These are phyloP conservation scores for Macrobrachium rosenbergii DNA, from an alignment of 1,140 invertebrate genomes.

Conservation along the genomic window DNA sequence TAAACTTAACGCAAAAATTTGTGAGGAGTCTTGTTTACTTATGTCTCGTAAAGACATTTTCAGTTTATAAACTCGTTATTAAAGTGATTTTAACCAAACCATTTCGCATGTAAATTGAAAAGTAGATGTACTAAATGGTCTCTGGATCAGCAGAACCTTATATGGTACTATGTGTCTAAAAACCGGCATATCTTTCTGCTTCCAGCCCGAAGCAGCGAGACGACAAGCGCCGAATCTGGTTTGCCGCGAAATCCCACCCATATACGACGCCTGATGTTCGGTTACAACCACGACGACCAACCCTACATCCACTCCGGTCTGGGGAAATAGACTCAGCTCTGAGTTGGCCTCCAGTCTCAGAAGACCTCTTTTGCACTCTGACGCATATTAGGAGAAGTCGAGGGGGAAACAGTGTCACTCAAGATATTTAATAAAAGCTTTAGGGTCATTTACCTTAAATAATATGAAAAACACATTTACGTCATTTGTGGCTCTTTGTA, in stretches of 20 bases:
- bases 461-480: too few species aligned
- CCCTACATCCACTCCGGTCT: constrained; percentile 51
- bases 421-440: not conserved
- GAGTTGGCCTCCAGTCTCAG: not conserved
- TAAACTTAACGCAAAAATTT: too few species aligned
- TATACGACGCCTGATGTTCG: constrained; percentile 12
- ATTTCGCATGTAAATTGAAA: too few species aligned
- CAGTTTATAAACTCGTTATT: too few species aligned
- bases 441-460: too few species aligned
- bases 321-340: constrained; percentile 31
- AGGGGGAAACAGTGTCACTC: not conserved
- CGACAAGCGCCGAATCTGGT: not conserved
- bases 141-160: not conserved
- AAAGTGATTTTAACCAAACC: too few species aligned
- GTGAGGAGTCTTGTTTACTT: too few species aligned
- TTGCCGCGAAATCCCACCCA: not conserved
- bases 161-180: not conserved
- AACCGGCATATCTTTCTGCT: not conserved
- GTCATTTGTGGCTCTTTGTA: too few species aligned
- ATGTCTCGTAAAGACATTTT: too few species aligned
- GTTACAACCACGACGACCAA: constrained; percentile 22
- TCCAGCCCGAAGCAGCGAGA: not conserved
- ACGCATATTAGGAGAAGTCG: not conserved
- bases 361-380: not conserved
- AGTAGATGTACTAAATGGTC: too few species aligned